Base-by-base conservation (phyloP, 1,140 invertebrate genomes). In the Diplogasteroides magnus region DNA sequence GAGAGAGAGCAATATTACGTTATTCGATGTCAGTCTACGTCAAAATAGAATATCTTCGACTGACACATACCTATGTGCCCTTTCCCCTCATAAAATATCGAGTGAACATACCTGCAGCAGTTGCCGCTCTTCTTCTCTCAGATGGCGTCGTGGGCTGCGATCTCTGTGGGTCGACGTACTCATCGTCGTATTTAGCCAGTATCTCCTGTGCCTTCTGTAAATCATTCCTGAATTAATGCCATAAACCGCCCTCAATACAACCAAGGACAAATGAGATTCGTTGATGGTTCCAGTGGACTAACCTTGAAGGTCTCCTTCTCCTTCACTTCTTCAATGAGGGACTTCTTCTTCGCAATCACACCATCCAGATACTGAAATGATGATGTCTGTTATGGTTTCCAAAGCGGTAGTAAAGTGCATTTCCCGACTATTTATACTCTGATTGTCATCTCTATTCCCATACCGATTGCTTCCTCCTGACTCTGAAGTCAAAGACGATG, bases 221-320 rank as follows among this genome's bases (percentile, higher is more conserved):
- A 19, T 11, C 19, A n/a, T n/a, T n/a, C n/a, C n/a, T n/a, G n/a
- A n/a, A n/a, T n/a, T n/a, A n/a, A n/a, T n/a, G n/a, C n/a, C n/a
- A n/a, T n/a, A n/a, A n/a, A n/a, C n/a, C n/a, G n/a, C n/a, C n/a
- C n/a, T n/a, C n/a, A n/a, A n/a, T n/a, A n/a, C n/a, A n/a, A n/a
- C n/a, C n/a, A n/a, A n/a, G n/a, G n/a, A n/a, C n/a, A n/a, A n/a
- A n/a, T n/a, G n/a, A n/a, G n/a, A n/a, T n/a, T n/a, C n/a, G n/a
- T n/a, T n/a, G n/a, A n/a, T n/a, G n/a, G n/a, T n/a, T n/a, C n/a
- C n/a, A n/a, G n/a, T n/a, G n/a, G n/a, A n/a, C n/a, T n/a, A n/a
- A 93, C 91, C 86, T 96, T 97, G 83, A 96, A 98, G 0, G 92
- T 96, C 86, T 97, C 94, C 59, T 89, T 97, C 81, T 97, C 93